Conservation (phyloP, 1,140 invertebrate genomes). For the Tetragonula clypearis region DNA sequence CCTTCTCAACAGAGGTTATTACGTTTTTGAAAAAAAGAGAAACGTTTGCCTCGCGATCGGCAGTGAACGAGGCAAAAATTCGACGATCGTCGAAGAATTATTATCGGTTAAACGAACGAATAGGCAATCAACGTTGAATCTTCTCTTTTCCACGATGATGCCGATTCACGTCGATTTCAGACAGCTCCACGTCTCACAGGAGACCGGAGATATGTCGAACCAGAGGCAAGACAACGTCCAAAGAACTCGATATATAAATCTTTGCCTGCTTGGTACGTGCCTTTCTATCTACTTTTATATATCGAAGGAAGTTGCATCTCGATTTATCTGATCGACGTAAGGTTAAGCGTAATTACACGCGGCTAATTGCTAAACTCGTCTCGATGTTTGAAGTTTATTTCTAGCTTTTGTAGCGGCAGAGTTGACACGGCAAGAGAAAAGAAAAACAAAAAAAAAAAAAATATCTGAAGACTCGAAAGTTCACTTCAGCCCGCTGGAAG, state of each 20-base stretch:
- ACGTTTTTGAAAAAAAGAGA: too few species aligned
- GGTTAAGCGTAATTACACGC: constrained; percentile 25
- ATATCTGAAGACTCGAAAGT: not conserved
- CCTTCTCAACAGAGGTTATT: too few species aligned
- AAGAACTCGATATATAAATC: constrained; percentile 3
- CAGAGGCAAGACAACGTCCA: not conserved
- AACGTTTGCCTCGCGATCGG: too few species aligned
- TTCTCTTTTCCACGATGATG: not conserved
- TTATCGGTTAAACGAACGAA: not conserved
- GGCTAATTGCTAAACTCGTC: constrained; percentile 9
- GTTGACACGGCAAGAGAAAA: too few species aligned
- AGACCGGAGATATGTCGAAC: not conserved
- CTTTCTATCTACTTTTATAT: constrained; percentile 6
- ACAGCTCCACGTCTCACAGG: not conserved
- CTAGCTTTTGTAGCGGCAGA: not conserved
- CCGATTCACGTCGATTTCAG: constrained; percentile 11
- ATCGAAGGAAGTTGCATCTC: not conserved
- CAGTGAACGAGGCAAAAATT: not conserved
- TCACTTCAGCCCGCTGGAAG: not conserved
- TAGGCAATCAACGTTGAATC: constrained; percentile 18
- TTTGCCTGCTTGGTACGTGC: not conserved
- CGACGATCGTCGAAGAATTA: not conserved
- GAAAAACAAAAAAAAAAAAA: not conserved
- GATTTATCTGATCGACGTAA: constrained; percentile 3
- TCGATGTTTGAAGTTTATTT: not conserved